Percentiles rank a stretch among this genome's conserved stretches.
phyloP scores from a whole-genome alignment of 2,113 vertebrate species.

The Bolborhynchus lineola region DNA sequence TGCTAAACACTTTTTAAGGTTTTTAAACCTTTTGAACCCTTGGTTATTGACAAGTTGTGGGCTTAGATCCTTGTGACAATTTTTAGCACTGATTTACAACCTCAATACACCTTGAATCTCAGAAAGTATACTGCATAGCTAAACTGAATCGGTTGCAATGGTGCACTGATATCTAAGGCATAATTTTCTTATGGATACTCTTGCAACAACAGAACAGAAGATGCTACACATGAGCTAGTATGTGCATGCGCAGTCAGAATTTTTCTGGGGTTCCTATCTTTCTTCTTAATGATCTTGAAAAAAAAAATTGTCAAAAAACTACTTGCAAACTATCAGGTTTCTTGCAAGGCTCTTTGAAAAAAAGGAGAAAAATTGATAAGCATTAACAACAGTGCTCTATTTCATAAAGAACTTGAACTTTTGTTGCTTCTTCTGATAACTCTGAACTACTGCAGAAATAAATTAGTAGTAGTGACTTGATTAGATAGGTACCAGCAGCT shows the following conservation, averaged over 20 bases:
- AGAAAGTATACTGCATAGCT: not conserved
- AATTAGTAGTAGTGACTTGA: not conserved
- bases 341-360: not conserved
- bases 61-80: not conserved
- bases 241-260: not conserved
- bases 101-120: not conserved
- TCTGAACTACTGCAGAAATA: not conserved
- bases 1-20: not conserved
- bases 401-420: not conserved
- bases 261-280: not conserved
- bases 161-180: not conserved
- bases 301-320: not conserved
- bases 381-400: not conserved
- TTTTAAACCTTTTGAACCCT: not conserved
- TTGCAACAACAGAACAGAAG: not conserved
- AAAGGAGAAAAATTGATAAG: not conserved
- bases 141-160: not conserved
- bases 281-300: not conserved
- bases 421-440: not conserved
- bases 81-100: not conserved
- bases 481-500: not conserved
- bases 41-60: not conserved
- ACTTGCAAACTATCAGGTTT: not conserved
- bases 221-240: not conserved
- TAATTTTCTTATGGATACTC: accelerated